A percentile compares a stretch with the other conserved stretches of the same genome.
These are phyloP conservation scores for Homarus americanus DNA, from an alignment of 1,140 invertebrate genomes.

Conservation along the genomic window DNA sequence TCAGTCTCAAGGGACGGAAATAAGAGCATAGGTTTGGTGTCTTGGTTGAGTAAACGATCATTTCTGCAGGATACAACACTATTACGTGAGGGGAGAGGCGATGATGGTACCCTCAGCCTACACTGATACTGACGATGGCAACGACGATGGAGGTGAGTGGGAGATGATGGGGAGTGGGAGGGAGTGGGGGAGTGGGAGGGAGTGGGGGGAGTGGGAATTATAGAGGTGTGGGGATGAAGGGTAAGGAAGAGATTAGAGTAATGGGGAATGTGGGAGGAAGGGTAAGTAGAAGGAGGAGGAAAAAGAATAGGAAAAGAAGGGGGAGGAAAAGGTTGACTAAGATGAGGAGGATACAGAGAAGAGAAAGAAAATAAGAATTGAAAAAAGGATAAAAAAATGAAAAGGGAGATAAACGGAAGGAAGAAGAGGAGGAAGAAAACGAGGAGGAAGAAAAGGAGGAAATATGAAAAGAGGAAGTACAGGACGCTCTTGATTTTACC, in stretches of 20 bases:
- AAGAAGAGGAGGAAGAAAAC: too few species aligned
- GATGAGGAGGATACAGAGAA: not conserved
- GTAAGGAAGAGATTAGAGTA: not conserved
- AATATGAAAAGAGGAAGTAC: too few species aligned
- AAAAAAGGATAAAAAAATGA: not conserved
- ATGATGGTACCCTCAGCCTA: not conserved
- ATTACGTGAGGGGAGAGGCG: conserved; percentile 19
- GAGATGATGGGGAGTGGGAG: not conserved
- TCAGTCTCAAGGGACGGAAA: conserved; percentile 23
- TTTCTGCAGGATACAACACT: conserved; percentile 25
- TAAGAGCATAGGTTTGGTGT: conserved; percentile 35
- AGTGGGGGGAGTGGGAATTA: too few species aligned
- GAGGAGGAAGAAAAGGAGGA: too few species aligned
- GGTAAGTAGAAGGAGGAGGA: not conserved
- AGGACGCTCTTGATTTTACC: too few species aligned
- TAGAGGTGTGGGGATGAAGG: too few species aligned
- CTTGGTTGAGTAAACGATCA: conserved; percentile 6
- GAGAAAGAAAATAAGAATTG: not conserved
- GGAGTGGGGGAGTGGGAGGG: too few species aligned
- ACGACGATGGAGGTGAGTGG: not conserved
- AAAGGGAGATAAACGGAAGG: too few species aligned
- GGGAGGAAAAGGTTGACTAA: not conserved
- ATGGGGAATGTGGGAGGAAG: not conserved
- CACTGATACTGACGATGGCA: not conserved
- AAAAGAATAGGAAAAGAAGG: not conserved